Base-by-base conservation (phyloP, 1,140 invertebrate genomes). In the Sinella curviseta region DNA sequence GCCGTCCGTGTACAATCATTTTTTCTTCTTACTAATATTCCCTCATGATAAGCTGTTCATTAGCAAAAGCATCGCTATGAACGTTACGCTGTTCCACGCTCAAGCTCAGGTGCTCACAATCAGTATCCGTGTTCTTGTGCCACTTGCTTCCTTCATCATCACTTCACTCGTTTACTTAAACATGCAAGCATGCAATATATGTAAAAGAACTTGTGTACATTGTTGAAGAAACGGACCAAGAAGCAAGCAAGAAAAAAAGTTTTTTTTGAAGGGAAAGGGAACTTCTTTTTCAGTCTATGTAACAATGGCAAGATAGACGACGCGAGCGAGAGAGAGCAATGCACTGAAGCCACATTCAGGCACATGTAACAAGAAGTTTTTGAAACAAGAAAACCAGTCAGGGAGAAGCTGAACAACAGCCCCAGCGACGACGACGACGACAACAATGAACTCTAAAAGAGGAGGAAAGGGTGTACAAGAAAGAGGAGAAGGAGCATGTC, bases 201-300 rank as follows among this genome's bases (percentile, higher is more conserved):
- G n/a, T n/a, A n/a, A n/a, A n/a, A n/a, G n/a, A n/a, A n/a, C n/a
- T n/a, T n/a, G n/a, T n/a, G n/a, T n/a, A n/a, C n/a, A n/a, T n/a
- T n/a, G 39, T n/a, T 4, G 24, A 26, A 65, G 16, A n/a, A 65
- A 65, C 57, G 57, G 24, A 65, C 8, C 57, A 26, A 17, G 26
- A 65, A n/a, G 57, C 57, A n/a, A 65, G 24, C 8, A 65, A 65
- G 14, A 17, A n/a, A 48, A 48, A 48, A 12, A 48, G 8, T 8
- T 48, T 48, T 48, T 48, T 48, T 48, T 48, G 8, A 70, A 70
- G 65, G 65, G 65, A 70, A 70, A 70, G 65, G 65, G 65, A 70
- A 70, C 65, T 70, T 65, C 24, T 65, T 26, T 65, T 65, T 65
- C 26, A 4, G 8, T 26, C 14, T 8, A 26, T 65, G 14, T n/a